Base-by-base conservation (phyloP, 2,888 invertebrate genomes). In the Drosophila neonasuta region DNA sequence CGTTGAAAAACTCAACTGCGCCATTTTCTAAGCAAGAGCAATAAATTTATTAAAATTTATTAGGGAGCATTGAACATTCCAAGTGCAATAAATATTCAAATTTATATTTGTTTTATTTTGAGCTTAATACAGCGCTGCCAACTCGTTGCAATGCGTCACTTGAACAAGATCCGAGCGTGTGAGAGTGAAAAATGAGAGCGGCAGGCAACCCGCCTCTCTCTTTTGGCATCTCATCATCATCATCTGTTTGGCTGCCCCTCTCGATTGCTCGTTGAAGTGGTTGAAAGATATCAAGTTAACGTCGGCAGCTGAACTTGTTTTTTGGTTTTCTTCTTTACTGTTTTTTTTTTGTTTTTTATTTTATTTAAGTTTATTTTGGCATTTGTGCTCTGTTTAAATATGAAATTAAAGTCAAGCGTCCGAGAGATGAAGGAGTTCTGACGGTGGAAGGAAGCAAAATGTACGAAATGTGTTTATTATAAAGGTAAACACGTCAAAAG, bases 381-480 rank as follows among this genome's bases (percentile, higher is more conserved):
- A 68, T 78, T 74, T 70, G 71, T 68, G 80, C 78, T 80, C 84
- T 67, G 84, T 69, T 83, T 76, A 73, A 83, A 83, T 78, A 80
- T 69, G 64, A 79, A 77, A 67, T 68, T 55, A 62, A 76, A 70
- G 48, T 51, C 66, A 46, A 69, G 57, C 41, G 55, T 24, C 1
- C 44, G 50, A 60, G 44, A 67, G 61, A 64, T 36, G 9, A 50
- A 61, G 74, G 36, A 36, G n/a, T n/a, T n/a, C 49, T 62, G 66
- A 60, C 59, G 66, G 46, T 50, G 58, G 63, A 68, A 64, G 65
- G 65, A 56, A 79, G 83, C 67, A 68, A 66, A 80, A 68, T 75
- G 72, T 72, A 59, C 71, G 68, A 86, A 80, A 84, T 81, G 86
- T 81, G 81, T 77, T 81, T 78, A 81, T 81, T 76, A 80, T 69